Conservation (phyloP, 2,113 vertebrate genomes). For the Neotoma lepida region DNA sequence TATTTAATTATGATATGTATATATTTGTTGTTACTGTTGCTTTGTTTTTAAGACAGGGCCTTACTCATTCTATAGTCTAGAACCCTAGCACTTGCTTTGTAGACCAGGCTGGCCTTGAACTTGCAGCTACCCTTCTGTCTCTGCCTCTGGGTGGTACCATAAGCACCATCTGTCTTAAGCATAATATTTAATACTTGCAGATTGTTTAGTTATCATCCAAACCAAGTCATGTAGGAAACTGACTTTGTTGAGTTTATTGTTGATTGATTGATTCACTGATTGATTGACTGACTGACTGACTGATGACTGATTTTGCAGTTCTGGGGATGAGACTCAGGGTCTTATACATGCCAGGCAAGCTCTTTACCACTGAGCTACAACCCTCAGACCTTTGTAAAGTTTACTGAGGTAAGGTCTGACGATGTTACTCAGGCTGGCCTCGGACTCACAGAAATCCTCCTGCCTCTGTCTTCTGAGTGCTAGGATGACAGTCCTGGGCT, state of each 20-base stretch:
- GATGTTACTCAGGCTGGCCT: too few species aligned
- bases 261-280: too few species aligned
- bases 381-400: too few species aligned
- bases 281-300: neutral
- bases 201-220: neutral
- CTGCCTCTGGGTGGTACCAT: neutral
- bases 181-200: neutral
- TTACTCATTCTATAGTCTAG: neutral
- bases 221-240: neutral
- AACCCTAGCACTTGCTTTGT: neutral
- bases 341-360: neutral
- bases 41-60: neutral
- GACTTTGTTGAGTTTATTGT: neutral
- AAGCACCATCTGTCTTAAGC: neutral
- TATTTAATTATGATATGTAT: neutral
- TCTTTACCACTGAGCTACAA: too few species aligned
- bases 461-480: neutral
- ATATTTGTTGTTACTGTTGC: neutral
- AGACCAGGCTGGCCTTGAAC: neutral
- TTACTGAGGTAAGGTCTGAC: neutral
- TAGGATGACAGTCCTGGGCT: too few species aligned
- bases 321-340: neutral
- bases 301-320: too few species aligned
- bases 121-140: neutral
- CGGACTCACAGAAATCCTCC: neutral